These are phyloP conservation scores for Nasonia oneida DNA, from an alignment of 2,888 invertebrate species.

Conservation along the genomic window DNA sequence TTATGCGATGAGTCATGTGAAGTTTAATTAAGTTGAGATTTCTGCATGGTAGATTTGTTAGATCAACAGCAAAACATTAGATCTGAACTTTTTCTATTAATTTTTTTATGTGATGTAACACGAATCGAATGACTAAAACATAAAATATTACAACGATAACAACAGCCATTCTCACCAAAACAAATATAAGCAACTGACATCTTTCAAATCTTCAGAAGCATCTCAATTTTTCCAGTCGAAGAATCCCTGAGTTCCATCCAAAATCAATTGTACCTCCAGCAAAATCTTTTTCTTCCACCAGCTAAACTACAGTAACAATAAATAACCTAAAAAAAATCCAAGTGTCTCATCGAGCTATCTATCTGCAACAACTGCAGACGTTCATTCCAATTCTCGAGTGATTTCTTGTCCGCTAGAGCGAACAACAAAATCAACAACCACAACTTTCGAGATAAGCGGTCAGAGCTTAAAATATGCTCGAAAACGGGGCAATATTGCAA, in stretches of 20 bases:
- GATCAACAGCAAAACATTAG: too few relatives aligned
- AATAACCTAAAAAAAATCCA: neutral
- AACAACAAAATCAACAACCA: neutral
- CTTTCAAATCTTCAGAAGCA: neutral
- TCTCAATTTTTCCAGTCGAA: neutral
- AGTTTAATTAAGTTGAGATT: too few relatives aligned
- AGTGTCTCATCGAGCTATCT: neutral
- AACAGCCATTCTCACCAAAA: conserved; percentile 17
- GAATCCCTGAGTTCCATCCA: neutral
- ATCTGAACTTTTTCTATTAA: too few relatives aligned
- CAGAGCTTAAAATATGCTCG: neutral
- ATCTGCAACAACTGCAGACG: neutral
- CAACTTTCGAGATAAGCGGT: neutral
- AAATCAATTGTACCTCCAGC: neutral
- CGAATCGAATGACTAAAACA: neutral
- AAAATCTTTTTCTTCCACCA: neutral
- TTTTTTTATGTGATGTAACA: neutral
- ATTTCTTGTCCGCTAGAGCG: neutral
- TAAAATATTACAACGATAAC: neutral
- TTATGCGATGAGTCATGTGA: too few relatives aligned
- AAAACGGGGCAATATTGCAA: neutral
- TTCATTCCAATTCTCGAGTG: neutral
- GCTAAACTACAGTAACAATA: neutral
- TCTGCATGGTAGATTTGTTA: too few relatives aligned
- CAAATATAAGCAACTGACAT: neutral